Evolutionary conservation across 2,113 vertebrate species (phyloP).

Genomic region (Gymnarchus niloticus): DNA sequence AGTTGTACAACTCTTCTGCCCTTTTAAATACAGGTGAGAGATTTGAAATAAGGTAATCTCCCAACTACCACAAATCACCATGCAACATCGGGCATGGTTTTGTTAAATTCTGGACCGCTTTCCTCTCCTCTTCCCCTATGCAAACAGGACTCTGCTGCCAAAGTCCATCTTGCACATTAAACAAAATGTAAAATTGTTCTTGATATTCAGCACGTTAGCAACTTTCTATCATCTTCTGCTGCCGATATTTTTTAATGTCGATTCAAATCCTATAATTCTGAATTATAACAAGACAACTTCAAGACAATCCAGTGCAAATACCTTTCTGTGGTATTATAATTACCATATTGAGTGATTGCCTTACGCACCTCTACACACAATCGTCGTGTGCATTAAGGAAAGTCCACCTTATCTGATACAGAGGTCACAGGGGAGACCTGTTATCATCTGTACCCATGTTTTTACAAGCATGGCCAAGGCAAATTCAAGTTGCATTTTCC

Average conservation of each 20-base stretch:
- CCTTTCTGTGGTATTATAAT: background rate
- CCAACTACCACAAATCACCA: background rate
- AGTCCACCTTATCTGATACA: background rate
- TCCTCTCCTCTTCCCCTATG: constrained; percentile 29
- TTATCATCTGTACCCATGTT: background rate
- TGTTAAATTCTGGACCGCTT: constrained; percentile 25
- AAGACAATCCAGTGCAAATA: background rate
- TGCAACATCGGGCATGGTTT: constrained; percentile 9
- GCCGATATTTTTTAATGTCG: background rate
- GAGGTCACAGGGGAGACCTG: background rate
- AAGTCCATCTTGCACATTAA: background rate
- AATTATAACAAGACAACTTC: background rate
- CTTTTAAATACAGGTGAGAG: background rate
- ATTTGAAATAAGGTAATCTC: background rate
- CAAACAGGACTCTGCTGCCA: constrained; percentile 20
- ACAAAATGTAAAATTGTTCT: background rate
- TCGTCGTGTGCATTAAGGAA: background rate
- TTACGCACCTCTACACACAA: background rate
- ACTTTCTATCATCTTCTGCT: background rate
- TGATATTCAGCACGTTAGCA: background rate
- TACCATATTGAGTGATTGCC: background rate
- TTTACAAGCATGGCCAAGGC: background rate
- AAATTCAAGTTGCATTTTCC: background rate
- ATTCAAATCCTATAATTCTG: background rate
- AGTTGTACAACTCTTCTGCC: background rate